phyloP scores from a whole-genome alignment of 2,113 vertebrate genomes.

The Platysteira castanea region DNA sequence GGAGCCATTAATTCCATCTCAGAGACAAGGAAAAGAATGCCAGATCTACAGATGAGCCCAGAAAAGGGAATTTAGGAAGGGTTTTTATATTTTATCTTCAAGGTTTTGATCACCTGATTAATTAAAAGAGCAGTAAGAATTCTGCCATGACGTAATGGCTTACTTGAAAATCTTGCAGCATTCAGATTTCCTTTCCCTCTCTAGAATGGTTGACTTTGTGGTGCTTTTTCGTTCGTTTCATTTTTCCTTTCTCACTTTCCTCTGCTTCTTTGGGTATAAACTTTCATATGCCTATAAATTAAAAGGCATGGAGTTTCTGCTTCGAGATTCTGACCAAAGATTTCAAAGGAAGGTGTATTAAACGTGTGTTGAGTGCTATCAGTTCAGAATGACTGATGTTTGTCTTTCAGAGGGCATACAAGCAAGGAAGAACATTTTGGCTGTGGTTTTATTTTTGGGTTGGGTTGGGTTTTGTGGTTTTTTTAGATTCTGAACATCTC shows the following conservation, averaged over 20 bases:
- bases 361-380: neutral
- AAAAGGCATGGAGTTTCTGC: accelerated
- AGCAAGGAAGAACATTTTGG: neutral
- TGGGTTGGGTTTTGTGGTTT: too few relatives aligned
- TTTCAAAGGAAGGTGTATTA: neutral
- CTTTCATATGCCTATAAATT: neutral
- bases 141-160: neutral
- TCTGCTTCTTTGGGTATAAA: neutral
- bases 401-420: neutral
- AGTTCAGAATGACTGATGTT: neutral
- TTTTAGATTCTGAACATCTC: neutral
- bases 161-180: neutral
- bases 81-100: neutral
- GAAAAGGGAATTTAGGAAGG: neutral
- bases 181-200: neutral
- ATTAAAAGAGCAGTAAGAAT: neutral
- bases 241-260: neutral
- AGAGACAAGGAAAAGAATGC: neutral
- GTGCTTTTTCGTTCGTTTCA: neutral
- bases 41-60: neutral
- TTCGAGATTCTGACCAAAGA: neutral
- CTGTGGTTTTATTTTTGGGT: neutral
- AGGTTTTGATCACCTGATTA: neutral
- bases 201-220: neutral
- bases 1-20: neutral